Conservation (phyloP, 2,888 invertebrate genomes). For the Andrena camellia region DNA sequence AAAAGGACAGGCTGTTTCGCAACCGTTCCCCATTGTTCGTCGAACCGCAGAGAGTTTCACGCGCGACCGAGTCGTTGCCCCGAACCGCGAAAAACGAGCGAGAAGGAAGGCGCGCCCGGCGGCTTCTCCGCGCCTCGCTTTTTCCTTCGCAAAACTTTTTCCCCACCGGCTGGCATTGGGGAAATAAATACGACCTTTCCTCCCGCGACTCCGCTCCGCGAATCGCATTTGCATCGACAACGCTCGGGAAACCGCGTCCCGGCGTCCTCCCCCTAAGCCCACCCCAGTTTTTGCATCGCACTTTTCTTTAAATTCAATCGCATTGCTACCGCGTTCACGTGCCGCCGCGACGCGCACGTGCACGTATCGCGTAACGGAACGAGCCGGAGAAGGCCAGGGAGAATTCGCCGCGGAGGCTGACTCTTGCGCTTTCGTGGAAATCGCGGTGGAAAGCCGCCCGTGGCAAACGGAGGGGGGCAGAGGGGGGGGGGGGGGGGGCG, state of each 20-base stretch:
- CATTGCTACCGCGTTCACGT: constrained; percentile 58
- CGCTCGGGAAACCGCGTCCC: constrained; percentile 5
- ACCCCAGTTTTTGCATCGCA: not conserved
- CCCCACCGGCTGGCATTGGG: not conserved
- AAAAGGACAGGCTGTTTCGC: constrained; percentile 17
- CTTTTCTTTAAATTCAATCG: constrained; percentile 59
- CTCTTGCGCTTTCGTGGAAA: constrained; percentile 17
- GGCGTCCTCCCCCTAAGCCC: not conserved
- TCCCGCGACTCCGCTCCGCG: not conserved
- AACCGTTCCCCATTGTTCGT: constrained; percentile 29
- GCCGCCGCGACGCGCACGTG: constrained; percentile 6
- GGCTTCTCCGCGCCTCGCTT: not conserved
- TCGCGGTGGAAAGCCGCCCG: constrained; percentile 3
- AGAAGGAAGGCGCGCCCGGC: not conserved
- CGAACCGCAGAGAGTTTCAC: not conserved
- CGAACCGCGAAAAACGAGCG: not conserved
- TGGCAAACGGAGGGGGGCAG: constrained; percentile 9
- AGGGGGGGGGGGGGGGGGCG: not conserved
- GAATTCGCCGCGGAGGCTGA: not conserved
- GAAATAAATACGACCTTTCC: constrained; percentile 12
- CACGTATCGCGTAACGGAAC: constrained; percentile 44
- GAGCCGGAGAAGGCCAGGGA: not conserved
- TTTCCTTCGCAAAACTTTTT: constrained; percentile 2
- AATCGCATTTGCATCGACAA: constrained; percentile 54
- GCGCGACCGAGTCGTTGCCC: constrained; percentile 15